Evolutionary conservation across 2,888 invertebrate genomes (phyloP).

Genomic region (Netelia inedita): DNA sequence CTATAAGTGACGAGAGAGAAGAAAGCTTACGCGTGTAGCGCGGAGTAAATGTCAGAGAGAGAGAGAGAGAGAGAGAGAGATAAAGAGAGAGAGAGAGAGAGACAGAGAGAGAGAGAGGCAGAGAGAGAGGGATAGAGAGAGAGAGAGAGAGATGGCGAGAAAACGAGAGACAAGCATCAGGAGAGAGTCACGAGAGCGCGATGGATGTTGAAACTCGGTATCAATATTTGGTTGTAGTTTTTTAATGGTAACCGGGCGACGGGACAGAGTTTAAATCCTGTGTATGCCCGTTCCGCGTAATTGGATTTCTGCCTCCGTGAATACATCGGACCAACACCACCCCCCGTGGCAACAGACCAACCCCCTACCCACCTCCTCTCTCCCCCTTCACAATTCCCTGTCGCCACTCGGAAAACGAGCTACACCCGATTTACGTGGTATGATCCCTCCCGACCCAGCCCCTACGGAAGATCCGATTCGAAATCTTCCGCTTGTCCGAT

Average conservation of each 20-base stretch:
- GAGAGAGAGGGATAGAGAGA: constrained; percentile 27
- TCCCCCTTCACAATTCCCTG: background rate
- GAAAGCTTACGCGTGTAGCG: constrained; percentile 10
- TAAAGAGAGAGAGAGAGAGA: constrained; percentile 27
- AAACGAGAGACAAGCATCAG: constrained; percentile 32
- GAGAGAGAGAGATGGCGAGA: constrained; percentile 22
- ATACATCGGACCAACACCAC: constrained; percentile 61
- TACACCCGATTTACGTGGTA: constrained; percentile 43
- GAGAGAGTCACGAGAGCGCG: constrained; percentile 11
- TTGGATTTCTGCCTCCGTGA: constrained; percentile 77
- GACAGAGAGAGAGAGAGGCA: constrained; percentile 7
- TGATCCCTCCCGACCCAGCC: constrained; percentile 16
- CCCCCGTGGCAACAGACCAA: constrained; percentile 13
- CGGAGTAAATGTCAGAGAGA: constrained; percentile 13
- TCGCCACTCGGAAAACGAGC: constrained; percentile 24
- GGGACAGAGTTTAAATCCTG: constrained; percentile 77
- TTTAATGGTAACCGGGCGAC: constrained; percentile 76
- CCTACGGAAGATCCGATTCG: constrained; percentile 1
- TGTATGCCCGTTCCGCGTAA: constrained; percentile 78
- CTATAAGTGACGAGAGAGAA: constrained; percentile 21
- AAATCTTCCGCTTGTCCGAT: constrained; percentile 51
- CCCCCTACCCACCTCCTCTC: background rate
- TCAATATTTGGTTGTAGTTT: constrained; percentile 80
- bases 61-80: constrained; percentile 24
- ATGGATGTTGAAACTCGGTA: constrained; percentile 72